Conservation (phyloP, 2,797 vertebrate species). For the Pithecia hirsuta region DNA sequence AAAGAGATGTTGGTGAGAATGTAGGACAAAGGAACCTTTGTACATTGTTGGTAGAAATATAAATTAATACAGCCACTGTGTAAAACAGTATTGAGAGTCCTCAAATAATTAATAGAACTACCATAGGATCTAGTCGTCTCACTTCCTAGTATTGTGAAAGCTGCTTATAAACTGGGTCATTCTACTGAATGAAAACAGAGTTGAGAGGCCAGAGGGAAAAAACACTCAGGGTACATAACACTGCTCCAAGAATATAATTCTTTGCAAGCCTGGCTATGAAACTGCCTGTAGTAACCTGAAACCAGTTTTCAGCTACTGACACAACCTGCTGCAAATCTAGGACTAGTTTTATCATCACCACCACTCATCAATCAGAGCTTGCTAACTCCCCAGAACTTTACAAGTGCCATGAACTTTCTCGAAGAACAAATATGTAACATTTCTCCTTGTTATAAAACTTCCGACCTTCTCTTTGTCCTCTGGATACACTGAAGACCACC, state of each 20-base stretch:
- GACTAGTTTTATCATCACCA: background rate
- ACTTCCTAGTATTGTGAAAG: background rate
- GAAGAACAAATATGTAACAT: background rate
- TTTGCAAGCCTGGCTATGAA: background rate
- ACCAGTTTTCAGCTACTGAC: background rate
- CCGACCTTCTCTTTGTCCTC: background rate
- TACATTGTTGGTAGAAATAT: background rate
- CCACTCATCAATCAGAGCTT: background rate
- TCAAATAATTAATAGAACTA: background rate
- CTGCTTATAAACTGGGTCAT: background rate
- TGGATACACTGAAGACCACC: background rate
- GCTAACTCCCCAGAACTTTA: background rate
- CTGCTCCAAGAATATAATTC: background rate
- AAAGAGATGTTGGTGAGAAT: background rate
- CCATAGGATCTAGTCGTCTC: background rate
- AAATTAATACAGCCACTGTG: background rate
- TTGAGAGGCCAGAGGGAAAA: background rate
- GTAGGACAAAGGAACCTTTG: background rate
- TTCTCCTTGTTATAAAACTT: background rate
- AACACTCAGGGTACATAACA: background rate
- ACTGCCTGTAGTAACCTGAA: background rate
- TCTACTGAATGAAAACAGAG: background rate
- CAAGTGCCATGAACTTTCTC: background rate
- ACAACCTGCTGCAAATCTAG: background rate
- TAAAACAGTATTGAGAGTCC: background rate